These are phyloP conservation scores for Limanda limanda DNA, from an alignment of 2,113 vertebrate species.

Conservation along the genomic window DNA sequence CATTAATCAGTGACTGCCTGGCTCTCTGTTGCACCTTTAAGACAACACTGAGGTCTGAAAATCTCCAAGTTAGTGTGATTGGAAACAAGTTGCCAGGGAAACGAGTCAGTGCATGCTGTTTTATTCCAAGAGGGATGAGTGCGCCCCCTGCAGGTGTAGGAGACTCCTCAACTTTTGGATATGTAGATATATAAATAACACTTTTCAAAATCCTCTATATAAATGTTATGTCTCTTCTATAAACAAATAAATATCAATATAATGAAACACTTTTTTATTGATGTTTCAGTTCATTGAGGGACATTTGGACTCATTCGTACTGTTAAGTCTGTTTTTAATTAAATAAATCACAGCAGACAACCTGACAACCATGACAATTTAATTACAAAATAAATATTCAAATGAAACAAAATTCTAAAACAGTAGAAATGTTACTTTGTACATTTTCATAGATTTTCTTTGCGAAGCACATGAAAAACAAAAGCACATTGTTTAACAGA, in stretches of 20 bases:
- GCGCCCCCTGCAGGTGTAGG: background rate
- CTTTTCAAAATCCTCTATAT: background rate
- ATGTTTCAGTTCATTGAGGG: too few species aligned
- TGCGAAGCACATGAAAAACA: constrained; percentile 30
- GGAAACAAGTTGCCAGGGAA: constrained; percentile 26
- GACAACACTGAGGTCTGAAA: background rate
- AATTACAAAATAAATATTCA: constrained; percentile 73
- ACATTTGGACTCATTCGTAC: background rate
- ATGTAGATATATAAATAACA: background rate
- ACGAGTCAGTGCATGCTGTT: constrained; percentile 1
- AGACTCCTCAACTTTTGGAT: too few species aligned
- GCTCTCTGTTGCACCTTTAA: constrained; percentile 1
- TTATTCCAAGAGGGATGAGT: background rate
- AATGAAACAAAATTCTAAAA: constrained; percentile 57
- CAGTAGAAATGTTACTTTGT: constrained; percentile 43
- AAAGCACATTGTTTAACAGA: constrained; percentile 19
- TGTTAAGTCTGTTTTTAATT: background rate
- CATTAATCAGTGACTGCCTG: background rate
- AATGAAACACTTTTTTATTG: too few species aligned
- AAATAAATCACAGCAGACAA: constrained; percentile 35
- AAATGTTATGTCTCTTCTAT: background rate
- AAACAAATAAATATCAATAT: too few species aligned
- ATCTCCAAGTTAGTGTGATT: background rate
- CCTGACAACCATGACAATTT: constrained; percentile 45
- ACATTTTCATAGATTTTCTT: constrained; percentile 63